A percentile compares a stretch with the other conserved stretches of the same genome.
Conservation (phyloP, 2,113 vertebrate species). For the Coreoperca whiteheadi region DNA sequence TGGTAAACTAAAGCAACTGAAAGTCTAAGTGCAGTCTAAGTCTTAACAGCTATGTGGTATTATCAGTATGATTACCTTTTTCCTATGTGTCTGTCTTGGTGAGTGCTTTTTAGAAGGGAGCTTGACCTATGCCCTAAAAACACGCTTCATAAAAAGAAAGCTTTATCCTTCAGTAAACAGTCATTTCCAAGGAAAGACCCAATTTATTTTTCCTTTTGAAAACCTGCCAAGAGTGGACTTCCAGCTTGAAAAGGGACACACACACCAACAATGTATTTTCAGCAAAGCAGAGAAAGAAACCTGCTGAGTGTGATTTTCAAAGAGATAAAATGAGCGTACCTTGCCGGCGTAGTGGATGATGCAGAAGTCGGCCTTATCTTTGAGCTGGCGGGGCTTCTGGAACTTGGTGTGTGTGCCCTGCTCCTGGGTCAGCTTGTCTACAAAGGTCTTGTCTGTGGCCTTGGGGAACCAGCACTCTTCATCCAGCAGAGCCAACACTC, state of each 20-base stretch:
- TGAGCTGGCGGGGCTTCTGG: conserved; percentile 95
- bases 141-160: neutral
- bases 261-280: neutral
- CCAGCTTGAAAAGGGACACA: neutral
- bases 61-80: neutral
- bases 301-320: neutral
- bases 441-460: conserved; percentile 97
- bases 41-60: neutral
- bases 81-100: neutral
- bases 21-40: neutral
- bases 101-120: neutral
- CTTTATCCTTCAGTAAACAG: conserved; percentile 1
- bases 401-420: conserved; percentile 97
- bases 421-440: conserved; percentile 97
- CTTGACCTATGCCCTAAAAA: neutral
- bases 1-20: neutral
- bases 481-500: conserved; percentile 94
- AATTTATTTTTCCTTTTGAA: conserved; percentile 7
- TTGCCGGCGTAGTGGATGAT: conserved; percentile 98
- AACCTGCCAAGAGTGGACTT: neutral
- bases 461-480: conserved; percentile 99
- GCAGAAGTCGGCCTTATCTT: conserved; percentile 98
- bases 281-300: neutral
- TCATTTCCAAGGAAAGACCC: neutral
- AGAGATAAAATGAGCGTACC: conserved; percentile 78